Conservation (phyloP, 2,888 invertebrate genomes). For the Amphipoea oculea region DNA sequence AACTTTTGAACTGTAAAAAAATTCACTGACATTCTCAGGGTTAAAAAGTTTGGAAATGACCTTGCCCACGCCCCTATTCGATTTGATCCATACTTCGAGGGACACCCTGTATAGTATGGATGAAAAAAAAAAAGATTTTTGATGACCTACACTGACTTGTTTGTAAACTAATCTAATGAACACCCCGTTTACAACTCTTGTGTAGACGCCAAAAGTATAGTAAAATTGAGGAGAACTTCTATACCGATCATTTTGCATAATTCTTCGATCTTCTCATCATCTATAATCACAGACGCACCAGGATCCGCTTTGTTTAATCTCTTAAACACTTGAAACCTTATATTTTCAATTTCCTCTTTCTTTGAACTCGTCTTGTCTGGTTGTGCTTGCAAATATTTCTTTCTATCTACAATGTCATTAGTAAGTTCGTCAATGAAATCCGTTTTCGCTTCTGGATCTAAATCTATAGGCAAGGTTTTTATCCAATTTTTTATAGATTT, state of each 20-base stretch:
- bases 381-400: slow-evolving; percentile 75
- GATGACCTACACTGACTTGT: too few species aligned
- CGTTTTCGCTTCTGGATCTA: slow-evolving; percentile 60
- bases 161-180: not conserved
- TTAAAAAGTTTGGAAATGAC: too few species aligned
- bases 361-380: slow-evolving; percentile 64
- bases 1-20: too few species aligned
- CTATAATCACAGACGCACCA: slow-evolving; percentile 44
- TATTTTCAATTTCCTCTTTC: slow-evolving; percentile 74
- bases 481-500: slow-evolving; percentile 53
- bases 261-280: slow-evolving; percentile 59
- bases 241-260: slow-evolving; percentile 61
- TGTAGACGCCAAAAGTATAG: not conserved
- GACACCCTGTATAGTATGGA: too few species aligned
- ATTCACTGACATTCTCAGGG: too few species aligned
- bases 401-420: slow-evolving; percentile 74
- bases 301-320: slow-evolving; percentile 68
- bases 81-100: too few species aligned
- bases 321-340: slow-evolving; percentile 76
- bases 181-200: not conserved
- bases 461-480: slow-evolving; percentile 56
- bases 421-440: slow-evolving; percentile 68
- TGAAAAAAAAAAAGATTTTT: too few species aligned
- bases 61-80: too few species aligned
- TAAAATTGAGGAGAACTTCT: not conserved